phyloP scores from a whole-genome alignment of 2,113 vertebrate species.

The Chrysemys picta region DNA sequence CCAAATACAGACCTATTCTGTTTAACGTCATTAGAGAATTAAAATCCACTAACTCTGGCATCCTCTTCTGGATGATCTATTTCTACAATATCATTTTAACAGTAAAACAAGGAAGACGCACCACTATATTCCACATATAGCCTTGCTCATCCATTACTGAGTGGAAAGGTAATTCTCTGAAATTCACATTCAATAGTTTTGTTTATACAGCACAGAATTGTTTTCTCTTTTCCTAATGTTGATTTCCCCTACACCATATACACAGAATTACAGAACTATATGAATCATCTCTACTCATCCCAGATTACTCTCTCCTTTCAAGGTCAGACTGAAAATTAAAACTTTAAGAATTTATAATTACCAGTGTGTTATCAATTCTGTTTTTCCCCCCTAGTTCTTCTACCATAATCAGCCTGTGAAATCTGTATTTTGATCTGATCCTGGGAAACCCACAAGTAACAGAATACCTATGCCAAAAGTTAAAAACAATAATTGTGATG shows the following conservation, averaged over 20 bases:
- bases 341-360: background rate
- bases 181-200: background rate
- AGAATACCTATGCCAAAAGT: background rate
- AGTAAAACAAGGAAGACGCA: background rate
- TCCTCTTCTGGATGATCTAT: background rate
- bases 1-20: background rate
- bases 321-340: background rate
- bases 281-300: background rate
- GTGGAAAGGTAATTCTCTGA: background rate
- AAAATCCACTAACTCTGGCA: background rate
- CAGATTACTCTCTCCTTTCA: background rate
- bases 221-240: background rate
- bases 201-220: background rate
- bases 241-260: background rate
- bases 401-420: background rate
- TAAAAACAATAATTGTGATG: background rate
- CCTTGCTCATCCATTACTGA: background rate
- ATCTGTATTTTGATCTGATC: background rate
- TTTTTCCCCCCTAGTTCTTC: background rate
- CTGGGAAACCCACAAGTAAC: background rate
- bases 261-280: background rate
- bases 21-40: constrained; percentile 2
- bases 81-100: background rate
- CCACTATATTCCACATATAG: background rate
- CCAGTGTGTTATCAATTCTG: background rate